Conservation (phyloP, 1,140 invertebrate genomes). For the Zaprionus lachaisei region DNA sequence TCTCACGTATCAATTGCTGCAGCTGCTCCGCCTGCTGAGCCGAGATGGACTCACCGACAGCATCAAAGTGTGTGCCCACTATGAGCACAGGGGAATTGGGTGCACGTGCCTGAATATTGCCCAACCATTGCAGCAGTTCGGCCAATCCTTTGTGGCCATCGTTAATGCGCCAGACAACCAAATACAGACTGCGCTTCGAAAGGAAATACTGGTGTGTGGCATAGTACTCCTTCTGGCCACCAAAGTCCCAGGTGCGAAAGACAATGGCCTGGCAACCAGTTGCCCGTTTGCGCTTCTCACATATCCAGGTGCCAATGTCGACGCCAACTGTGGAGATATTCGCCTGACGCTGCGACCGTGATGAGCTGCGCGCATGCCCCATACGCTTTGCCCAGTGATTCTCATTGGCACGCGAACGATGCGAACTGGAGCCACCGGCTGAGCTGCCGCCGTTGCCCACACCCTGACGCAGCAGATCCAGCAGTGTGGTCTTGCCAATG, state of each 20-base stretch:
- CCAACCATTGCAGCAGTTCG: slow-evolving; percentile 97
- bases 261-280: slow-evolving; percentile 92
- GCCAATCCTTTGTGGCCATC: slow-evolving; percentile 96
- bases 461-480: slow-evolving; percentile 93
- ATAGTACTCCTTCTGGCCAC: slow-evolving; percentile 98
- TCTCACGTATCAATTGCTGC: slow-evolving; percentile 94
- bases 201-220: slow-evolving; percentile 99
- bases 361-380: slow-evolving; percentile 89
- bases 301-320: slow-evolving; percentile 97
- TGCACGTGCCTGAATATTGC: slow-evolving; percentile 96
- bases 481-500: slow-evolving; percentile 95
- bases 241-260: slow-evolving; percentile 99
- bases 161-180: slow-evolving; percentile 97
- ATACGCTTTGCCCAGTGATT: slow-evolving; percentile 96
- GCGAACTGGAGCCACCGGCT: slow-evolving; percentile 45
- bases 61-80: slow-evolving; percentile 97
- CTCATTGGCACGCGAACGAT: slow-evolving; percentile 70
- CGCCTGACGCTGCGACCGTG: slow-evolving; percentile 55
- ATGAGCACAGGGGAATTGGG: slow-evolving; percentile 97
- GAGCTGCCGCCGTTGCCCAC: slow-evolving; percentile 77
- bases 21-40: slow-evolving; percentile 91
- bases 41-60: slow-evolving; percentile 90
- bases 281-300: slow-evolving; percentile 90
- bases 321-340: slow-evolving; percentile 98
- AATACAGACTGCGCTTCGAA: slow-evolving; percentile 96